A percentile compares a stretch with the other conserved stretches of the same genome.
phyloP scores from a whole-genome alignment of 1,140 invertebrate species.

The Pogonomyrmex barbatus region DNA sequence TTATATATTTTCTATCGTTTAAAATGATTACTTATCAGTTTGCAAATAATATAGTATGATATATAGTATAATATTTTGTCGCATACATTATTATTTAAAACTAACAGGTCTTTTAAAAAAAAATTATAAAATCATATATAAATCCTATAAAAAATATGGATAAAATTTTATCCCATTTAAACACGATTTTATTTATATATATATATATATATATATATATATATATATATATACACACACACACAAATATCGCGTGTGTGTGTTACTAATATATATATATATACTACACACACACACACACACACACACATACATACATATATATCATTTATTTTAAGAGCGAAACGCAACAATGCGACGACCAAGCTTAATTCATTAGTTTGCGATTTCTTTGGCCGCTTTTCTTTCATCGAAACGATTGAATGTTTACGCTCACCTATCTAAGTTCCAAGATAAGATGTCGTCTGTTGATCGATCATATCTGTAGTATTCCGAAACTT shows the following conservation, averaged over 20 bases:
- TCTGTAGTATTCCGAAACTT: neutral
- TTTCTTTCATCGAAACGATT: neutral
- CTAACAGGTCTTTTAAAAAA: neutral
- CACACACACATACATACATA: too few species aligned
- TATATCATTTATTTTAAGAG: neutral
- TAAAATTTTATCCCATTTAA: neutral
- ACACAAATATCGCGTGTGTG: too few species aligned
- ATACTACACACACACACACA: too few species aligned
- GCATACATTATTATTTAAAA: neutral
- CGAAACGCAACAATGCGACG: neutral
- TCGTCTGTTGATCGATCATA: slow-evolving; percentile 10
- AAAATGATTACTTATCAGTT: too few species aligned
- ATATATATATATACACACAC: too few species aligned
- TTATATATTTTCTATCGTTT: too few species aligned
- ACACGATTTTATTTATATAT: too few species aligned
- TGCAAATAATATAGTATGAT: neutral
- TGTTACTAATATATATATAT: too few species aligned
- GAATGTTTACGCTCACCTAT: slow-evolving; percentile 30
- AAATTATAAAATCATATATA: neutral
- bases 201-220: too few species aligned
- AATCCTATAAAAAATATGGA: neutral
- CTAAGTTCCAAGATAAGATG: slow-evolving; percentile 7
- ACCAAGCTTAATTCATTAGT: neutral
- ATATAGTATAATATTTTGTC: neutral
- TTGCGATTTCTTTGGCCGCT: neutral